Base-by-base conservation (phyloP, 2,888 invertebrate genomes). In the Chesias legatella region DNA sequence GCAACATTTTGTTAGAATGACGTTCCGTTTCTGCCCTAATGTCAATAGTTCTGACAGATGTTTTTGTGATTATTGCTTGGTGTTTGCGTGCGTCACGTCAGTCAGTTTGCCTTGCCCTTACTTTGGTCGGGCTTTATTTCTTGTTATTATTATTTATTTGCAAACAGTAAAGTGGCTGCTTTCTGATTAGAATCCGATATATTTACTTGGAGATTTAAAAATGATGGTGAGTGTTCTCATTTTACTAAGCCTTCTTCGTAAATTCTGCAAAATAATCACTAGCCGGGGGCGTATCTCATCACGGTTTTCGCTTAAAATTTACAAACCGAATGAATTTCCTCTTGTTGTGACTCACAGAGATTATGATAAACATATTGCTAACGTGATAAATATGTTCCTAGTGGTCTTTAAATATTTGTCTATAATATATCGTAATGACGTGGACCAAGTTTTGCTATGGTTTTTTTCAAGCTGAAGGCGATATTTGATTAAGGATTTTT, bases 221-320 rank as follows among this genome's bases (percentile, higher is more conserved):
- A 80, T 80, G 79, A 80, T 80, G 79, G 79, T 80, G 50, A 72
- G 79, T 60, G 44, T 37, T 33, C 27, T 31, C 7, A 6, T 7
- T 7, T 5, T 10, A 8, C 1, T 10, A 3, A 0, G 5, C n/a
- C 5, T 32, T 22, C 3, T 22, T 1, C 33, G 7, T 11, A 1
- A 1, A 7, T 33, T 22, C 9, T 6, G 27, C 3, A 11, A 11
- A 22, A 24, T 7, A 0, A 20, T 5, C 4, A 28, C 3, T 25
- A 24, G 39, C 40, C 40, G 45, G 45, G 45, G 45, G 45, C 45
- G 45, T 45, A 45, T 33, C 45, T 33, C 32, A 1, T 25, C 22
- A 10, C 11, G 26, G 24, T 6, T 23, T 39, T 26, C 17, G 10
- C 24, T 1, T 27, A 3, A 21, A 28, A 33, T 13, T 20, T 26